Percentiles rank a stretch among this genome's conserved stretches.
Conservation (phyloP, 1,140 invertebrate genomes). For the Lepeophtheirus salmonis region DNA sequence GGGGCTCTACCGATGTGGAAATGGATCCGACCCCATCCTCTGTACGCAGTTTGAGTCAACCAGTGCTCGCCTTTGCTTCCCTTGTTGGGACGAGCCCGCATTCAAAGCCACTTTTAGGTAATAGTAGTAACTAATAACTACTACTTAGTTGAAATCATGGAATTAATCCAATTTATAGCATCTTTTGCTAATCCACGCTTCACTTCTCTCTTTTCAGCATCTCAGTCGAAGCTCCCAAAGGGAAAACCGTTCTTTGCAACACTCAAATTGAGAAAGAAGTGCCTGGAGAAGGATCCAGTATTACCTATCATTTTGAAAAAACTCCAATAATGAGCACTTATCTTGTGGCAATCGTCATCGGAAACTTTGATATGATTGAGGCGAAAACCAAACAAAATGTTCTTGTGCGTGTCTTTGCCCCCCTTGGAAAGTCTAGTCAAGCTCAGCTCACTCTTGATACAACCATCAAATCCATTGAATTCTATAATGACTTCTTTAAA, state of each 20-base stretch:
- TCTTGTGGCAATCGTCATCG: conserved; percentile 72
- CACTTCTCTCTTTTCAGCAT: neutral
- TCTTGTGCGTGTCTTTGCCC: conserved; percentile 72
- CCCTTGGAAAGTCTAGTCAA: conserved; percentile 73
- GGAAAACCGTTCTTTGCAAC: neutral
- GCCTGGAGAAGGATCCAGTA: neutral
- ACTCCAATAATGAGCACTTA: conserved; percentile 94
- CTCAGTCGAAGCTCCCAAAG: neutral
- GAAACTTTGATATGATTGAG: conserved; percentile 85
- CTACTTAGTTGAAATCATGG: too few relatives aligned
- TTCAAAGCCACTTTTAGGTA: conserved; percentile 71
- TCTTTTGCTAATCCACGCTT: neutral
- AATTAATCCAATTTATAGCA: neutral
- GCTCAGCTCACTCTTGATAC: conserved; percentile 75
- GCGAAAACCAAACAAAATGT: conserved; percentile 51
- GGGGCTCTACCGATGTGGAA: neutral
- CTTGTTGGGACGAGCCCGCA: conserved; percentile 93
- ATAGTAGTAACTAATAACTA: too few relatives aligned
- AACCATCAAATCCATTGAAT: conserved; percentile 62
- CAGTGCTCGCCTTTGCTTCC: conserved; percentile 79
- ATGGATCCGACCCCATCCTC: conserved; percentile 30
- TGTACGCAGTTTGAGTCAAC: conserved; percentile 77
- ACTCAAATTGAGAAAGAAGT: neutral
- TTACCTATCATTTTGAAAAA: conserved; percentile 41
- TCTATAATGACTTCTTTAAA: conserved; percentile 83